Evolutionary conservation across 1,140 invertebrate species (phyloP).

Genomic region (Leptinotarsa lineolata): DNA sequence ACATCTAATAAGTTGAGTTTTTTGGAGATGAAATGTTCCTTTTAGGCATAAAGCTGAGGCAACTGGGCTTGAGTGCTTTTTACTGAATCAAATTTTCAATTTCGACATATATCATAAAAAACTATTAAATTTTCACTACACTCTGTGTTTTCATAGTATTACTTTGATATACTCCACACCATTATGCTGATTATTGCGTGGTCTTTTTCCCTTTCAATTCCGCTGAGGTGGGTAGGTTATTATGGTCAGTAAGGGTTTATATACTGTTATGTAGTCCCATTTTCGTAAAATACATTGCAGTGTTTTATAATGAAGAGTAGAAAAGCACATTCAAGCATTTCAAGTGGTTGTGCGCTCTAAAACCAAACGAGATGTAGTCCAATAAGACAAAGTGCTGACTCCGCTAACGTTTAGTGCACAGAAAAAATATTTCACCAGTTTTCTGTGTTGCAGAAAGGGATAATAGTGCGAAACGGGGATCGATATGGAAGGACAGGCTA

Average conservation of each 20-base stretch:
- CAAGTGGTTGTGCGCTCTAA: constrained; percentile 42
- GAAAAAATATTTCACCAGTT: constrained; percentile 1
- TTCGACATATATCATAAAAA: too few relatives aligned
- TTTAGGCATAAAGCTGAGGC: too few relatives aligned
- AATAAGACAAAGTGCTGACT: constrained; percentile 51
- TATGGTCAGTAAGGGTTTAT: constrained; percentile 39
- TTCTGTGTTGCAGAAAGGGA: constrained; percentile 6
- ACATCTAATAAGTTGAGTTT: too few relatives aligned
- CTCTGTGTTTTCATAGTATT: too few relatives aligned
- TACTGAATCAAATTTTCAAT: too few relatives aligned
- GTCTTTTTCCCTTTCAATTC: constrained; percentile 30
- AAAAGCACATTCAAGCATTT: constrained; percentile 48
- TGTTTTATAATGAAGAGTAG: constrained; percentile 50
- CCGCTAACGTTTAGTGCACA: constrained; percentile 35
- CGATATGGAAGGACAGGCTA: not conserved
- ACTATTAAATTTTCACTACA: too few relatives aligned
- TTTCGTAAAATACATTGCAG: constrained; percentile 43
- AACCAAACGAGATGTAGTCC: constrained; percentile 45
- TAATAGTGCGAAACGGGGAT: not conserved
- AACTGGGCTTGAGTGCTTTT: too few relatives aligned
- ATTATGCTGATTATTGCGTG: constrained; percentile 34
- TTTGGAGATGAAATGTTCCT: too few relatives aligned
- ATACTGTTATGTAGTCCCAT: constrained; percentile 46
- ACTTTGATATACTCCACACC: constrained; percentile 8
- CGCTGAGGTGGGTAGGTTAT: constrained; percentile 31